These are phyloP conservation scores for Piscicola geometra DNA, from an alignment of 2,888 invertebrate species.

Conservation along the genomic window DNA sequence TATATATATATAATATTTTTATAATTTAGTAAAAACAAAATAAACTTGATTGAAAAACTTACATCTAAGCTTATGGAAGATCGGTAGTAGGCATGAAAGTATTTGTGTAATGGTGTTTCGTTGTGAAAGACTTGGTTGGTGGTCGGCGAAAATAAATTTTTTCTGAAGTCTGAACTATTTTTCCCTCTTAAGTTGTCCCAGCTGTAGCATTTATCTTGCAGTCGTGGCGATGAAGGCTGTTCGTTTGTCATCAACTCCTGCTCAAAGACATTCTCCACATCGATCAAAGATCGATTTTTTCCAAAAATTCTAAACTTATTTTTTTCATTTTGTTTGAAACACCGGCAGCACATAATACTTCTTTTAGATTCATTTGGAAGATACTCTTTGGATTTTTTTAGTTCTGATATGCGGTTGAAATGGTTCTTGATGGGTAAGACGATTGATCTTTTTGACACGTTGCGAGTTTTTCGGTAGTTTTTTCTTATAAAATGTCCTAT, in stretches of 20 bases:
- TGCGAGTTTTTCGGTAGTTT: conserved; percentile 28
- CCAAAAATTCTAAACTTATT: not conserved
- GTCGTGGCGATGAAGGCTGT: not conserved
- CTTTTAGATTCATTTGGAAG: not conserved
- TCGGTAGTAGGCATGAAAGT: conserved; percentile 10
- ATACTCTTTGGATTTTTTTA: not conserved
- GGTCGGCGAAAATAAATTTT: not conserved
- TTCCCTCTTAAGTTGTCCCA: not conserved
- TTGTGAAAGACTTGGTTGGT: not conserved
- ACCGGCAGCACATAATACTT: not conserved
- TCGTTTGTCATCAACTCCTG: conserved; percentile 1
- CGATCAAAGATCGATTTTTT: not conserved
- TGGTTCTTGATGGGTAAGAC: conserved; percentile 22
- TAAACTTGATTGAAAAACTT: not conserved
- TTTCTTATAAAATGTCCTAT: conserved; percentile 29
- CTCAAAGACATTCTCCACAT: not conserved
- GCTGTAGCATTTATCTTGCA: not conserved
- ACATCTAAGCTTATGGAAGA: not conserved
- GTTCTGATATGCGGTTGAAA: not conserved
- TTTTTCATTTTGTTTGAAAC: not conserved
- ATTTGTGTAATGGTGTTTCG: not conserved
- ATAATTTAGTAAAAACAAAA: too few species aligned
- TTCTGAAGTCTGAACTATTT: too few species aligned
- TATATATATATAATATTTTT: not conserved
- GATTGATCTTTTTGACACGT: conserved; percentile 15